A percentile compares a stretch with the other conserved stretches of the same genome.
Conservation (phyloP, 1,140 invertebrate species). For the Ceratosolen solmsi region DNA sequence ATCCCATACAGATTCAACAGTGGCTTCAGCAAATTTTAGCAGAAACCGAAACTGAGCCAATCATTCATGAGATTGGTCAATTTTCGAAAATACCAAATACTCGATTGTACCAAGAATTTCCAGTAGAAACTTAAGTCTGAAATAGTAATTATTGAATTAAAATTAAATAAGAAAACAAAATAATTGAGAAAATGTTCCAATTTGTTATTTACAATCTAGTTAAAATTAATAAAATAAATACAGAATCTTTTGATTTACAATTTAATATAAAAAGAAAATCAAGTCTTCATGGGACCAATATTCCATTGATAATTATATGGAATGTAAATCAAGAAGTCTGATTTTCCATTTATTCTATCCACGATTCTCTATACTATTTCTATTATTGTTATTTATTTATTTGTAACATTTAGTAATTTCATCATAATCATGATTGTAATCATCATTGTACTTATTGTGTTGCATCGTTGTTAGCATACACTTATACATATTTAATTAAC, state of each 20-base stretch:
- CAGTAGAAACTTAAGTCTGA: constrained; percentile 74
- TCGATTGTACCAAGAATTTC: constrained; percentile 73
- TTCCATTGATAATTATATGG: constrained; percentile 54
- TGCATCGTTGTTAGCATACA: not conserved
- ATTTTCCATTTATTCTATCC: constrained; percentile 56
- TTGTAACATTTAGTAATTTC: constrained; percentile 39
- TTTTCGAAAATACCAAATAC: constrained; percentile 74
- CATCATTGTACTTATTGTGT: constrained; percentile 44
- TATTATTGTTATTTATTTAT: constrained; percentile 46
- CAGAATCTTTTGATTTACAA: constrained; percentile 42
- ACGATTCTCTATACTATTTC: constrained; percentile 15
- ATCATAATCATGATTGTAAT: constrained; percentile 24
- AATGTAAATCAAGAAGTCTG: constrained; percentile 65
- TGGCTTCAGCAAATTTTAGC: constrained; percentile 75
- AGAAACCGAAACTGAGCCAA: constrained; percentile 75
- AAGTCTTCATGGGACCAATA: constrained; percentile 59
- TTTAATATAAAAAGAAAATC: constrained; percentile 44
- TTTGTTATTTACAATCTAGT: constrained; percentile 43
- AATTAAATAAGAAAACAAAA: constrained; percentile 38
- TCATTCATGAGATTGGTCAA: constrained; percentile 68
- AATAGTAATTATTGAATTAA: constrained; percentile 21
- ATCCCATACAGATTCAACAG: constrained; percentile 75
- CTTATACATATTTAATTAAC: constrained; percentile 16
- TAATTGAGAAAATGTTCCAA: constrained; percentile 41
- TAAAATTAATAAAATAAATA: constrained; percentile 22